phyloP scores from a whole-genome alignment of 1,140 invertebrate genomes.

The Euglossa dilemma region DNA sequence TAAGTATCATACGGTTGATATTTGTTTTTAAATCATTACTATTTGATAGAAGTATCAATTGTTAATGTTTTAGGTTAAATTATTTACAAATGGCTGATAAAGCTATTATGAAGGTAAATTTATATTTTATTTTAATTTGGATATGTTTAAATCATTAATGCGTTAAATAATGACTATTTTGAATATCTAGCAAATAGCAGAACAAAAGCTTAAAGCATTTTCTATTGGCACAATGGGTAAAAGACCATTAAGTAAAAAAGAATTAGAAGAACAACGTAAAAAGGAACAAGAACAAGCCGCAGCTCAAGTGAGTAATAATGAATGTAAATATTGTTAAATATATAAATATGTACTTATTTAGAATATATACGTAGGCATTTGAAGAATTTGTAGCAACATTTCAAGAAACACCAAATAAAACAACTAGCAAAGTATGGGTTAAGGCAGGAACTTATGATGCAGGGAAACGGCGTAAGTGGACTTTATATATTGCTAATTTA shows the following conservation, averaged over 20 bases:
- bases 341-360: neutral
- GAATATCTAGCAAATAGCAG: conserved; percentile 85
- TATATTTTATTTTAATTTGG: neutral
- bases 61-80: conserved; percentile 57
- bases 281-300: conserved; percentile 94
- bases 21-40: neutral
- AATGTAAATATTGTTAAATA: neutral
- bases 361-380: conserved; percentile 87
- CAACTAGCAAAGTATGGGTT: conserved; percentile 95
- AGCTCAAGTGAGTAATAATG: conserved; percentile 84
- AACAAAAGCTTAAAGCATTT: conserved; percentile 91
- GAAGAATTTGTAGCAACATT: conserved; percentile 99
- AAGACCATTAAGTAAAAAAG: conserved; percentile 91
- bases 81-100: conserved; percentile 78
- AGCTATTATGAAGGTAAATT: conserved; percentile 79
- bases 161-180: conserved; percentile 10
- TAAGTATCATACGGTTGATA: neutral
- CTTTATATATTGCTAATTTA: neutral
- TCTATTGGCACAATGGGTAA: conserved; percentile 93
- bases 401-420: conserved; percentile 92
- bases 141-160: neutral
- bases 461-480: conserved; percentile 91
- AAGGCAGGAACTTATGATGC: conserved; percentile 98
- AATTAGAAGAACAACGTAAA: conserved; percentile 93
- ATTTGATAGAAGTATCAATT: neutral